phyloP scores from a whole-genome alignment of 2,797 vertebrate species.

The Carcharodon carcharias region DNA sequence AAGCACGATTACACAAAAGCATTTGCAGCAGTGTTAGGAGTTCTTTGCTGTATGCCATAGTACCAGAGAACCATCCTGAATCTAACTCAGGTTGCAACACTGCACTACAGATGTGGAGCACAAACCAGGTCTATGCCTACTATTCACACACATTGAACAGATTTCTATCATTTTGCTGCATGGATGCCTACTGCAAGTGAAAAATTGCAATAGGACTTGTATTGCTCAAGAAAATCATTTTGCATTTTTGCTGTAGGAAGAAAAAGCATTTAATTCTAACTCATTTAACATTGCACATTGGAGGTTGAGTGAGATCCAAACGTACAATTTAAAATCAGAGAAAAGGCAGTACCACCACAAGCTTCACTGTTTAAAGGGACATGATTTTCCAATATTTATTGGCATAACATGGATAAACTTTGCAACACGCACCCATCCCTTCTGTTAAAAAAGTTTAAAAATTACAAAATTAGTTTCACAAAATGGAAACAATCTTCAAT shows the following conservation, averaged over 20 bases:
- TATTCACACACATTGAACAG: not conserved
- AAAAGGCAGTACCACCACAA: not conserved
- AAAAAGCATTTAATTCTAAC: not conserved
- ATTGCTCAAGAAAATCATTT: not conserved
- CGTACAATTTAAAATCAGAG: not conserved
- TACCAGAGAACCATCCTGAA: not conserved
- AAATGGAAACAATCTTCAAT: not conserved
- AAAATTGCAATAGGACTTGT: not conserved
- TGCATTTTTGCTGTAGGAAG: not conserved
- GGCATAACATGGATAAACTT: not conserved
- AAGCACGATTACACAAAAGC: not conserved
- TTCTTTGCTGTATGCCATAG: not conserved
- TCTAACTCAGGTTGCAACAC: not conserved
- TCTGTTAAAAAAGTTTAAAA: not conserved
- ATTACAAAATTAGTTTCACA: slow-evolving; percentile 14
- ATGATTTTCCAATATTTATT: not conserved
- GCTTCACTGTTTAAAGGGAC: not conserved
- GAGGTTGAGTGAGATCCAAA: not conserved
- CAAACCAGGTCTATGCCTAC: not conserved
- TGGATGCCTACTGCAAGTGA: not conserved
- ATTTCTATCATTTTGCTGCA: not conserved
- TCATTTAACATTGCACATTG: not conserved
- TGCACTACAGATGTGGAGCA: too few species aligned
- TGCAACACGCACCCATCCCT: not conserved
- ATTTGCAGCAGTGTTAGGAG: not conserved